Conservation (phyloP, 2,888 invertebrate genomes). For the Drosophila quinaria region DNA sequence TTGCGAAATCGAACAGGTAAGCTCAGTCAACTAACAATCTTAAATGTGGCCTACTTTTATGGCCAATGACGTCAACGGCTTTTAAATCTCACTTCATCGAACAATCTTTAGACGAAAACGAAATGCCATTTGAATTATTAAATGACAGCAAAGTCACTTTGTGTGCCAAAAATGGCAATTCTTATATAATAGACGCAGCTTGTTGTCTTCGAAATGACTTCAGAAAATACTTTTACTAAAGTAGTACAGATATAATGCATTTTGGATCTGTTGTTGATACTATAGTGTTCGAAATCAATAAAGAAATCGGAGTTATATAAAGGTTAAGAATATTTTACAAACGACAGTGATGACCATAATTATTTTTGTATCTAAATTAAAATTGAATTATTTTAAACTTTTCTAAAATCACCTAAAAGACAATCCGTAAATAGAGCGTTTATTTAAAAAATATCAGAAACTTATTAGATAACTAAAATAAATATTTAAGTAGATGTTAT, state of each 20-base stretch:
- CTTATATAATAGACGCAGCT: conserved; percentile 4
- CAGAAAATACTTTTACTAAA: not conserved
- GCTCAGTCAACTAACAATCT: conserved; percentile 32
- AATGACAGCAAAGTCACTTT: conserved; percentile 17
- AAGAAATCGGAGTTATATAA: no score
- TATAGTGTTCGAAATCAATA: not conserved
- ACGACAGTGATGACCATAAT: no score
- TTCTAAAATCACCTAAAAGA: no score
- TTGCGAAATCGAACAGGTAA: conserved; percentile 90
- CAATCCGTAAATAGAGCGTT: no score
- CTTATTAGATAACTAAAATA: no score
- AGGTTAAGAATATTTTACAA: no score
- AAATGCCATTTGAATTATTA: conserved; percentile 5
- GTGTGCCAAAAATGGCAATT: conserved; percentile 15
- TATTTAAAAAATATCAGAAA: no score
- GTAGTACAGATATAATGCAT: not conserved
- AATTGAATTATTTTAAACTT: no score
- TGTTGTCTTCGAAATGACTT: not conserved
- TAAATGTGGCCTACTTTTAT: conserved; percentile 10
- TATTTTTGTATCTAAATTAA: no score
- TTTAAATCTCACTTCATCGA: not conserved
- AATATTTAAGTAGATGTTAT: no score
- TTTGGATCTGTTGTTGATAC: not conserved
- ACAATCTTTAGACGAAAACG: not conserved
- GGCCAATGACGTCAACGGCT: conserved; percentile 43